These are phyloP conservation scores for Catonia carolina DNA, from an alignment of 2,888 invertebrate genomes.

Conservation along the genomic window DNA sequence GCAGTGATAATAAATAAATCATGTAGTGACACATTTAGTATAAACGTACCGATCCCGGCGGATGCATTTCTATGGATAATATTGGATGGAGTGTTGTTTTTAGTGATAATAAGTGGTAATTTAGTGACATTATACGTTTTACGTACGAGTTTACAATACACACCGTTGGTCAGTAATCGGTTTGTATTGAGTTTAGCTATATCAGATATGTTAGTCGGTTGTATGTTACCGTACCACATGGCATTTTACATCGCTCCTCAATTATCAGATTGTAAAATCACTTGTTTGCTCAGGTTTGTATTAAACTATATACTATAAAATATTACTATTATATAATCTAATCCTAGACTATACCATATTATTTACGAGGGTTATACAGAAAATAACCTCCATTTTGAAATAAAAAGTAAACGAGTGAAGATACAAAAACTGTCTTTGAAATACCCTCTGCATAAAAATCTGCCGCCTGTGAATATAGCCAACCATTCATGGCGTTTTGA, in stretches of 20 bases:
- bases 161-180: conserved; percentile 65
- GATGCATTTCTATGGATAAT: conserved; percentile 51
- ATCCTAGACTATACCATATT: conserved; percentile 30
- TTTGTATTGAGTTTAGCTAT: conserved; percentile 72
- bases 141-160: conserved; percentile 59
- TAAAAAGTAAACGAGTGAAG: no score
- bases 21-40: no score
- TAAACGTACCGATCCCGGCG: background rate
- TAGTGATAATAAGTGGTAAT: conserved; percentile 65
- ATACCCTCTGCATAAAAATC: no score
- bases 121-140: conserved; percentile 68
- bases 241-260: conserved; percentile 61
- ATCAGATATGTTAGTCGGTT: conserved; percentile 70
- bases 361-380: no score
- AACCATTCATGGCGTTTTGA: no score
- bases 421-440: no score
- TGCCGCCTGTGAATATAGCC: no score
- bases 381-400: no score
- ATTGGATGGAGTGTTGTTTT: conserved; percentile 57
- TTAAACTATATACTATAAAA: no score
- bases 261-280: conserved; percentile 53
- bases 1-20: no score
- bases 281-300: conserved; percentile 65
- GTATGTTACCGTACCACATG: conserved; percentile 70
- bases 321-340: no score